Evolutionary conservation across 2,888 invertebrate genomes (phyloP).

Genomic region (Hesperia comma): DNA sequence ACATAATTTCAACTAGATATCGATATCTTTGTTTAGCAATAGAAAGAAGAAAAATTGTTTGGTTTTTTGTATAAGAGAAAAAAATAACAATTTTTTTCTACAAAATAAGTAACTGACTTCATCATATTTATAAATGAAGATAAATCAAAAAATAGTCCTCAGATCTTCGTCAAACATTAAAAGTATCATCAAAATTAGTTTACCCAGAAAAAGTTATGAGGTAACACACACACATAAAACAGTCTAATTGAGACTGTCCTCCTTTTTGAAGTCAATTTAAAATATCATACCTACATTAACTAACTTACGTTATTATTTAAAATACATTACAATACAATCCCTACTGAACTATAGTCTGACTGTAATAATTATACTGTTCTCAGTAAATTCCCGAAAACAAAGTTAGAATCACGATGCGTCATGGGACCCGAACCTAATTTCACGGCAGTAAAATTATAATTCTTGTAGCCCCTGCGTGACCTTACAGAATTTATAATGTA

Average conservation of each 20-base stretch:
- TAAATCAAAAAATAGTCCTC: no score
- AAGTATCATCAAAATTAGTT: no score
- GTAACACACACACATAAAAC: no score
- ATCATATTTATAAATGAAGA: no score
- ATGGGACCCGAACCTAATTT: slow-evolving; percentile 39
- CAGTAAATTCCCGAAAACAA: slow-evolving; percentile 22
- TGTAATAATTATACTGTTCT: slow-evolving; percentile 11
- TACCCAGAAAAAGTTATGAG: no score
- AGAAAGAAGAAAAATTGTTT: not conserved
- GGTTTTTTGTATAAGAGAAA: not conserved
- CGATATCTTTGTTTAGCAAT: not conserved
- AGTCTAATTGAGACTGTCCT: no score
- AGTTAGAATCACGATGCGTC: slow-evolving; percentile 12
- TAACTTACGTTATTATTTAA: no score
- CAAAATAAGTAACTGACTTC: no score
- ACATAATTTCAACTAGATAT: not conserved
- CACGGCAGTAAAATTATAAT: slow-evolving; percentile 66
- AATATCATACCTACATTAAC: no score
- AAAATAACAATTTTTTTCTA: no score
- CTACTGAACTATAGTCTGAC: slow-evolving; percentile 7
- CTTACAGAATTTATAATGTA: slow-evolving; percentile 47
- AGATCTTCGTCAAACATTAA: no score
- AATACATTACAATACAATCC: not conserved
- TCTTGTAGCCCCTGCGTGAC: slow-evolving; percentile 56
- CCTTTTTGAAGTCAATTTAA: no score